Base-by-base conservation (phyloP, 2,113 vertebrate genomes). In the Eira barbara region DNA sequence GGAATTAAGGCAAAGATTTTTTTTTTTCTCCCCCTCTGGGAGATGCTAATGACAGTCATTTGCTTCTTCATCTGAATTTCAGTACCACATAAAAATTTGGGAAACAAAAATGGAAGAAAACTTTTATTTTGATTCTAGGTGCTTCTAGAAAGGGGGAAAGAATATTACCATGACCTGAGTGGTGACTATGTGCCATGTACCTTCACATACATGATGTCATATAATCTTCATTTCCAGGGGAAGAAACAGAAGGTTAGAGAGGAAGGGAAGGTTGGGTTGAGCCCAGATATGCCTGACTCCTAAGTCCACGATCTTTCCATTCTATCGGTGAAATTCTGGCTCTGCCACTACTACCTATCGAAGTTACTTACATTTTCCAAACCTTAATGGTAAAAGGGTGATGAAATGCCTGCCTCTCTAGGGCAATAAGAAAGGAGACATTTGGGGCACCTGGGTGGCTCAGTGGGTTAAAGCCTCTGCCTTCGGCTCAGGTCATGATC, bases 1-100 rank as follows among this genome's bases (percentile, higher is more conserved):
- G 42, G 94, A 91, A 91, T 84, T 67, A 71, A 94, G 80, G 92
- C 89, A 84, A 79, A 94, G 8, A 25, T 79, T 84, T 89, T 89
- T 74, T 61, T 63, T 31, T 65, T 61, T 10, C 2, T 18, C 34
- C 34, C 1, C 17, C 83, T 79, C 94, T 94, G 69, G 67, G 89
- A 92, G 25, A 80, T 91, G 47, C 42, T 74, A 13, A 83, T 96
- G 71, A 96, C 69, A 88, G 79, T 94, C 73, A 73, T 91, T 87
- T 93, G 65, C 65, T 89, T 74, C 15, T 55, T 94, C 71, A 47
- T 49, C 79, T 87, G 79, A 65, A 74, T 95, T 93, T 87, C 55
- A 83, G 52, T 47, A 80, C 29, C 47, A 29, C 31, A 45, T 55
- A 84, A 80, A 96, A 96, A 55, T 3, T 84, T 42, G 61, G 52